phyloP scores from a whole-genome alignment of 2,113 vertebrate genomes.

The Marmota monax region DNA sequence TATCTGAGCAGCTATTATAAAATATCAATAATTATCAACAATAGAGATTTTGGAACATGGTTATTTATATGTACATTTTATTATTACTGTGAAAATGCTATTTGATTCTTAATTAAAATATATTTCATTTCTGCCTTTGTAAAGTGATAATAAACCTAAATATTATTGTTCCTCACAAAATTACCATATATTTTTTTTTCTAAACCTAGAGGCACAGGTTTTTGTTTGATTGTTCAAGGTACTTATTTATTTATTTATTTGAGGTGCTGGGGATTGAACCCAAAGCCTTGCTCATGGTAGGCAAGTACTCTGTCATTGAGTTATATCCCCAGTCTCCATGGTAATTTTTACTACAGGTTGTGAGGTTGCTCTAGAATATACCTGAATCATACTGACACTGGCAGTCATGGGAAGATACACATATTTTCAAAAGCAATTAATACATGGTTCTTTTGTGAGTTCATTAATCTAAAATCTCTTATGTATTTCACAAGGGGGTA shows the following conservation, averaged over 20 bases:
- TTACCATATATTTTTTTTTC: not conserved
- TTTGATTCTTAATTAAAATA: not conserved
- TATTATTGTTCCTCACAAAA: not conserved
- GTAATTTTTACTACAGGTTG: not conserved
- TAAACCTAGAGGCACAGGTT: not conserved
- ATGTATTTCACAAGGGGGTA: not conserved
- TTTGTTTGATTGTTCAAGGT: not conserved
- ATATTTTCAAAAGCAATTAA: not conserved
- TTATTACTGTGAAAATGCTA: not conserved
- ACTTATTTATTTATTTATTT: not conserved
- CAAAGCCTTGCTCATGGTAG: not conserved
- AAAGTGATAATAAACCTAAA: slow-evolving; percentile 29
- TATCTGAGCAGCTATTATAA: not conserved
- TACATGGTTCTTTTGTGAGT: not conserved
- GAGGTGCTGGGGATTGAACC: not conserved
- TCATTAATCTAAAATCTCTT: not conserved
- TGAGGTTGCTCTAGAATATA: not conserved
- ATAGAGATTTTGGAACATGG: not conserved
- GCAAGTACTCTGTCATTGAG: not conserved
- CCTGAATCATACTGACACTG: not conserved
- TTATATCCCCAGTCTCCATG: not conserved
- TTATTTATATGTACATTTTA: slow-evolving; percentile 13
- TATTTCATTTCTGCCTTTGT: slow-evolving; percentile 63
- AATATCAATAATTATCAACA: not conserved
- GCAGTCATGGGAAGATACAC: not conserved